Evolutionary conservation across 2,797 vertebrate genomes (phyloP), one percentile per base, ranked within the genome.

Genomic region (Typhlichthys subterraneus): DNA sequence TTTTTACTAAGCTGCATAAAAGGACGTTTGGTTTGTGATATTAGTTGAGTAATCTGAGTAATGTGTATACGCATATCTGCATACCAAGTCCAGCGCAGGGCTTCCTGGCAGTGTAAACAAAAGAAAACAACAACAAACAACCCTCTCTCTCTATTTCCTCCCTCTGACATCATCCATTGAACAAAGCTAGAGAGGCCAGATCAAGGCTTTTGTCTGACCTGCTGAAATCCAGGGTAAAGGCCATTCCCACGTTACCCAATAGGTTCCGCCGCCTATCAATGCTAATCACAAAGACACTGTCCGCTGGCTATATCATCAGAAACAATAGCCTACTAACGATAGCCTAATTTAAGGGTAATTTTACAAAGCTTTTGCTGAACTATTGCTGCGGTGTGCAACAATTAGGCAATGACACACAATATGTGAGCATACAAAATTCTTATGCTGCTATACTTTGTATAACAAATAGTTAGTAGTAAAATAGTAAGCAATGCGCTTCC

Each of bases 191-290:
- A 72, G 58, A 31, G 57, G 63, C 70, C 1, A 7, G 70, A 63
- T 58, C 50, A 7, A 63, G 49, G 76, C 86, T 84, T 89, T 91
- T 90, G 85, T 91, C 83, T 65, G 80, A 89, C 83, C 84, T 88
- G 74, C 69, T 75, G 70, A 85, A 88, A 88, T 90, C 86, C 84
- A 85, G 82, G 77, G 81, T 72, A 77, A 83, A 84, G 80, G 82
- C 73, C 65, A 31, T 90, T 90, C 88, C 77, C 89, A 89, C 84
- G 84, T 71, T 79, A 72, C 62, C 58, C 49, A 5, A 0, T 1
- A 57, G 58, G 63, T 81, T 77, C 77, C 70, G 70, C 79, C 82
- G 68, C 62, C 70, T n/a, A 38, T 13, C 33, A 59, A 57, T 58
- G 72, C 63, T 73, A 56, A 63, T 52, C 60, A 76, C 70, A 78